Evolutionary conservation across 2,113 vertebrate genomes (phyloP), one percentile per base, ranked within the genome.

Genomic region (Mugil cephalus): DNA sequence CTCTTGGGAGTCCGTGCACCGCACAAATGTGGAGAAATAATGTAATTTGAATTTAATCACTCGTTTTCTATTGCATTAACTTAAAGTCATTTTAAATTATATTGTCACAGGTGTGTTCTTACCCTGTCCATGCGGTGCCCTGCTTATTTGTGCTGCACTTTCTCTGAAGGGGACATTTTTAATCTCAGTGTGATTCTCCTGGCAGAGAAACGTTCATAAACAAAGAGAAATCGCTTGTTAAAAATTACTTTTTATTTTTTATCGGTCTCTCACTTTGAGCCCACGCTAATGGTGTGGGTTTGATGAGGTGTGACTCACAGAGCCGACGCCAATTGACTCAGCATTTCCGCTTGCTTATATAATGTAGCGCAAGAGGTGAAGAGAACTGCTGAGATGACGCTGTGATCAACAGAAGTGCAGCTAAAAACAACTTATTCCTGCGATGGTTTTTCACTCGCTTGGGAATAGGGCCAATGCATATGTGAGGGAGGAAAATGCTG

Each of bases 271-370:
- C 62, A 70, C 40, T 45, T 47, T 55, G 19, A 64, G 79, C 79
- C 68, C 70, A 79, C 69, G 56, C 74, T 60, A 40, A 80, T 69
- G 74, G 74, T 66, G 82, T 80, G 70, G 82, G 67, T 85, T 86
- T 84, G 66, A 70, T 66, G 58, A 19, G 62, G 66, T 76, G 67
- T 89, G 83, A 91, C 61, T 90, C 74, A 62, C 72, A 79, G 72
- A 80, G 75, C 77, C 74, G 56, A 59, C 70, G 79, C 56, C 45
- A 45, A 63, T 64, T 88, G 85, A 88, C 69, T 88, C 82, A 86
- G 77, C 88, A 74, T 52, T 65, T 83, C 21, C n/a, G 19, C 69
- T 42, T 36, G 39, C 80, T 79, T 83, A 74, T 79, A 39, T 82
- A 90, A 84, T 58, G 73, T 11, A 69, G 52, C 59, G 38, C 53